phyloP scores from a whole-genome alignment of 2,797 vertebrate species.

The Vespertilio murinus region DNA sequence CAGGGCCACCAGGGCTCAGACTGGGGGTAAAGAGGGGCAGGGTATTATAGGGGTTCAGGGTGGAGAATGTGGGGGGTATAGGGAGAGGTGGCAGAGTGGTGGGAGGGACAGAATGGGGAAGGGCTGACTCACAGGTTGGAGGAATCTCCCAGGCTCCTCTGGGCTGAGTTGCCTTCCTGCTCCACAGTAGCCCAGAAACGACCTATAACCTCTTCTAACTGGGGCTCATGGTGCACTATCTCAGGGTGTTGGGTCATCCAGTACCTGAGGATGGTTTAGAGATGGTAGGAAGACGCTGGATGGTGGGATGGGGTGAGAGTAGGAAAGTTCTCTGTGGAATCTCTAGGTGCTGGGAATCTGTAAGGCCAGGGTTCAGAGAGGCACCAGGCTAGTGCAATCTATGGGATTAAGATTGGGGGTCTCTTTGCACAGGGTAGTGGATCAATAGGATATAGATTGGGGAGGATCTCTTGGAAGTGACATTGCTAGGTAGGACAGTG shows the following conservation, averaged over 20 bases:
- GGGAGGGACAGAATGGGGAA: too few species aligned
- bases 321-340: background rate
- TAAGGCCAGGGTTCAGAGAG: background rate
- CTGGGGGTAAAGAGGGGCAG: constrained; percentile 55
- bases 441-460: background rate
- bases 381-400: background rate
- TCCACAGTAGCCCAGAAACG: constrained; percentile 90
- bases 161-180: constrained; percentile 83
- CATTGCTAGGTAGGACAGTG: background rate
- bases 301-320: background rate
- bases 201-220: constrained; percentile 89
- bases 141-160: constrained; percentile 85
- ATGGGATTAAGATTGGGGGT: background rate
- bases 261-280: constrained; percentile 82
- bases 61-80: background rate
- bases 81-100: background rate
- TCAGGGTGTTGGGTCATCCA: constrained; percentile 91
- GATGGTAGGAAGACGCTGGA: background rate
- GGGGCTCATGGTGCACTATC: constrained; percentile 88
- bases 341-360: background rate
- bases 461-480: background rate
- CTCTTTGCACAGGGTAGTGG: background rate
- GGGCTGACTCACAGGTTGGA: constrained; percentile 87
- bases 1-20: constrained; percentile 70
- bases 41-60: background rate